Base-by-base conservation (phyloP, 1,140 invertebrate genomes). In the Papilio polyxenes region DNA sequence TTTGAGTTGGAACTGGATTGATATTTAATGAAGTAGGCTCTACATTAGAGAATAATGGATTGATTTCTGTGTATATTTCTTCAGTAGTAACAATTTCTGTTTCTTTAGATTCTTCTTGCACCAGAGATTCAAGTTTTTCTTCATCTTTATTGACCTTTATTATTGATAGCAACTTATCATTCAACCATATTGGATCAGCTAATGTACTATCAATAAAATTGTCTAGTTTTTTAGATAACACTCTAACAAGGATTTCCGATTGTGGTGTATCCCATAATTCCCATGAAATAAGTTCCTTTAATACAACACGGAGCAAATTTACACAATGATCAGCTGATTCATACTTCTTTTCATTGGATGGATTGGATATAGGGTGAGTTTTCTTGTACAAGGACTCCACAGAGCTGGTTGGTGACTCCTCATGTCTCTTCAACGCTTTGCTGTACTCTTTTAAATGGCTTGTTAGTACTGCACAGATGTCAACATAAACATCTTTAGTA, bases 181-280 rank as follows among this genome's bases (percentile, higher is more conserved):
- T 95, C n/a, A 96, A 82, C 92, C 95, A 95, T 44, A 90, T 85
- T 11, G 95, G 95, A 84, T 95, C 89, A 15, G 94, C 92, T 69
- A 95, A 84, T 17, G 92, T 93, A 76, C 87, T 92, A 51, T 95
- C 87, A 77, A 95, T 91, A 82, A 94, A 95, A 40, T 77, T 87
- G 59, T 96, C 92, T 10, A 96, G 88, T 82, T 94, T 95, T 89
- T 95, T 96, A 3, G 96, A 95, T 77, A 96, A 84, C 79, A 97
- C 95, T 49, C 96, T 95, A 4, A 96, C 89, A 44, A 97, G 90
- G 49, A 96, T 88, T 88, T 96, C 95, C 37, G 95, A 96, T 40
- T 96, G 96, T 53, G 96, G 93, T 2, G 96, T 96, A 85, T 96
- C 96, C 89, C 95, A 96, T 20, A 96, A 85, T 87, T 96, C 96